Conservation (phyloP, 2,797 vertebrate genomes). For the Thunnus albacares region DNA sequence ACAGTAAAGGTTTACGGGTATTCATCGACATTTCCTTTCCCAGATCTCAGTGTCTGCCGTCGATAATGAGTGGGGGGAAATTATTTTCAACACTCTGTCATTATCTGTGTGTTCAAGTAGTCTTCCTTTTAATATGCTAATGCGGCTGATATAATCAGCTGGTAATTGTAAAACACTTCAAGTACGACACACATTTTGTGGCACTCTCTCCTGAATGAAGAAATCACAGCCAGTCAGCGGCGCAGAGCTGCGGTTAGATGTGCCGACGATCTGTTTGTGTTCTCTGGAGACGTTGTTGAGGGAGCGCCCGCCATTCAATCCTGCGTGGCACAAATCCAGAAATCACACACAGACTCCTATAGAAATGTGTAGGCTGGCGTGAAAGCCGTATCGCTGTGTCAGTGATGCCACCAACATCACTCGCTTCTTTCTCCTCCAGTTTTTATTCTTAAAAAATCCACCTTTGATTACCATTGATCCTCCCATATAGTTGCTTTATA, state of each 20-base stretch:
- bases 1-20: constrained; percentile 76
- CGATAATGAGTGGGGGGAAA: constrained; percentile 80
- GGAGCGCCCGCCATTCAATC: constrained; percentile 45
- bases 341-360: constrained; percentile 48
- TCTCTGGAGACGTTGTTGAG: constrained; percentile 33
- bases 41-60: constrained; percentile 67
- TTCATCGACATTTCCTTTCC: constrained; percentile 73
- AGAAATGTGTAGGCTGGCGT: constrained; percentile 53
- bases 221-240: constrained; percentile 67
- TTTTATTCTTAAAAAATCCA: constrained; percentile 57
- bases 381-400: constrained; percentile 3
- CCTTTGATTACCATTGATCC: constrained; percentile 71
- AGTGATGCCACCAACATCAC: constrained; percentile 8
- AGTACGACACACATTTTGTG: constrained; percentile 75
- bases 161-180: constrained; percentile 85
- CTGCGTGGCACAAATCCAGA: constrained; percentile 38
- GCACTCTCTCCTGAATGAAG: constrained; percentile 73
- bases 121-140: constrained; percentile 87
- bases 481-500: constrained; percentile 35
- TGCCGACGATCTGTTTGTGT: constrained; percentile 50
- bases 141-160: constrained; percentile 81
- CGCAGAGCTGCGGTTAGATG: constrained; percentile 35
- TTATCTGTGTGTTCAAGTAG: constrained; percentile 83
- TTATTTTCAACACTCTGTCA: constrained; percentile 83
- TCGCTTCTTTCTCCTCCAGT: constrained; percentile 23